Base-by-base conservation (phyloP, 2,888 invertebrate species). In the Aspidapion aeneum region DNA sequence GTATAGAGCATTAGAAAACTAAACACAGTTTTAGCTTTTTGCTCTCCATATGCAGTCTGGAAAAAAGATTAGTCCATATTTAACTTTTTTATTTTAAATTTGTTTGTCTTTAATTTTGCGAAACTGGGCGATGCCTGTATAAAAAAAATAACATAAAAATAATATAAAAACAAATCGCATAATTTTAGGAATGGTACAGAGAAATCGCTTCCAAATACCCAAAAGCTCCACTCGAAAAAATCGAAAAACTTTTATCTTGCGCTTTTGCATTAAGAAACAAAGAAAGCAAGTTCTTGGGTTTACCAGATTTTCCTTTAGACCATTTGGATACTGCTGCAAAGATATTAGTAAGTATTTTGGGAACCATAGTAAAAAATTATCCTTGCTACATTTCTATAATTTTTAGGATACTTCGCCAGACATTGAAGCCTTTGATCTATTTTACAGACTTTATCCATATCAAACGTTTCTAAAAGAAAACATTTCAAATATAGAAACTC, bases 221-320 rank as follows among this genome's bases (percentile, higher is more conserved):
- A 0, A 79, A 80, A 55, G 84, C 83, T 0, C 81, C 85, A n/a
- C 71, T 75, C 9, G 80, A 82, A 2, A 85, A 84, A 74, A 68
- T 91, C 65, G 85, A 88, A 65, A 83, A 86, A 77, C 74, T 94
- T 58, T 75, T 95, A 66, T 90, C 92, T 1, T 90, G 90, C 66
- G 91, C 90, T 0, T 87, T 90, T 74, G 93, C 94, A 0, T 83
- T 96, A 60, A 84, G 90, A 69, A 88, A 90, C 18, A 87, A 89
- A 3, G 95, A 95, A 77, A 85, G 91, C 55, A 76, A 81, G 2
- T 75, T 81, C 63, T 82, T 94, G 62, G 90, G 89, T 61, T 80
- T 98, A 63, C 96, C 96, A 0, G 94, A 96, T 80, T 96, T 97
- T 78, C 97, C 98, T 0, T 77, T 95, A 1, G 94, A 95, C 74